Conservation (phyloP, 2,113 vertebrate species). For the Cebidichthys violaceus region DNA sequence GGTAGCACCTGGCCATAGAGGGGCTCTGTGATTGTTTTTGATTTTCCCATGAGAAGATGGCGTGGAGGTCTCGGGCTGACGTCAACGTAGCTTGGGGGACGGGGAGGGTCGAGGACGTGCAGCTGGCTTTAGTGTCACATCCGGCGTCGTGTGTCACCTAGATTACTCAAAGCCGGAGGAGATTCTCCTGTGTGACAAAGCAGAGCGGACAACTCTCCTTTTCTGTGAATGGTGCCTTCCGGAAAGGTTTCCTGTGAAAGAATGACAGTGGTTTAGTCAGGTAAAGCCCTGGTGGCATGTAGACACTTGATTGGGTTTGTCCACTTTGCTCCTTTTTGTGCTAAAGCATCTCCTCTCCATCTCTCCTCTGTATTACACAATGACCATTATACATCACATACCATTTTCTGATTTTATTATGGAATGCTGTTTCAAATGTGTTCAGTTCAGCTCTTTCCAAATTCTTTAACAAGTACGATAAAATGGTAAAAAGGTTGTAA, state of each 20-base stretch:
- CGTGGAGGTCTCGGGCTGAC: slow-evolving; percentile 60
- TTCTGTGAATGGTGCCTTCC: slow-evolving; percentile 45
- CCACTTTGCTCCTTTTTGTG: not conserved
- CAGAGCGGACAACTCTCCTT: slow-evolving; percentile 39
- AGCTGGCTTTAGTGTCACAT: slow-evolving; percentile 71
- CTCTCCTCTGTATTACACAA: not conserved
- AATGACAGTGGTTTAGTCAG: slow-evolving; percentile 16
- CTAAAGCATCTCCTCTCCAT: not conserved
- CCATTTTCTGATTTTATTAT: not conserved
- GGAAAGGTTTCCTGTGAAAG: slow-evolving; percentile 44
- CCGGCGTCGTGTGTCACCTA: slow-evolving; percentile 56
- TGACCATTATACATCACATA: not conserved
- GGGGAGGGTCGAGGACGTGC: slow-evolving; percentile 56
- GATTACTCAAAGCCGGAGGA: slow-evolving; percentile 54
- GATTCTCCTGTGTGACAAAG: slow-evolving; percentile 58
- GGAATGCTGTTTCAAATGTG: fast-evolving
- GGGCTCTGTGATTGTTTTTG: slow-evolving; percentile 65
- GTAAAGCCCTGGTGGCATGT: slow-evolving; percentile 30
- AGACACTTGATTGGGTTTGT: slow-evolving; percentile 31
- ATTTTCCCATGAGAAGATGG: slow-evolving; percentile 76
- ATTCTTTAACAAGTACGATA: not conserved
- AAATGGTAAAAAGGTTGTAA: slow-evolving; percentile 1
- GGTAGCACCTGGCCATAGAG: slow-evolving; percentile 81
- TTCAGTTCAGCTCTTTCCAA: not conserved
- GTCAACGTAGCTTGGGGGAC: slow-evolving; percentile 61